A percentile compares a stretch with the other conserved stretches of the same genome.
These are phyloP conservation scores for Rhegmatorhina hoffmannsi DNA, from an alignment of 2,113 vertebrate genomes.

Conservation along the genomic window DNA sequence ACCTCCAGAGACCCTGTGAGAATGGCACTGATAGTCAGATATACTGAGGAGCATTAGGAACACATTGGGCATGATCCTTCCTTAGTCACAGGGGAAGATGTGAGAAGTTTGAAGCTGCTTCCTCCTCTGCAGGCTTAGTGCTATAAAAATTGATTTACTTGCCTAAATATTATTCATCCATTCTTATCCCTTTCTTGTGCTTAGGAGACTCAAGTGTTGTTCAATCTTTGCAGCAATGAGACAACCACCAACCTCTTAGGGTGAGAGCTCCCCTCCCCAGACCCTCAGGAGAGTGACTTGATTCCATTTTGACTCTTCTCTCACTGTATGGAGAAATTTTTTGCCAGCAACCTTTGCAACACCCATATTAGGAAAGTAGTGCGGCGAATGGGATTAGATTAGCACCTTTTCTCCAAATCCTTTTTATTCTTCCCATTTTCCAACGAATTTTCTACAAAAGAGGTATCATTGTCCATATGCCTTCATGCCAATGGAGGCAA, in stretches of 20 bases:
- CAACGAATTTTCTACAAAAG: not conserved
- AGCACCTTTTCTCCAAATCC: not conserved
- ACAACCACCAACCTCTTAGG: not conserved
- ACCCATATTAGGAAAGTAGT: not conserved
- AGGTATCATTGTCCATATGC: not conserved
- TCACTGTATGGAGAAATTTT: not conserved
- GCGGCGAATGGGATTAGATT: not conserved
- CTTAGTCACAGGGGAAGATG: not conserved
- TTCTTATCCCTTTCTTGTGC: not conserved
- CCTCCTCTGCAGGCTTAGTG: not conserved
- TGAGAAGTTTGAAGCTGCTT: not conserved
- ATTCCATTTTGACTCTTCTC: not conserved
- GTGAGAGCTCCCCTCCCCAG: not conserved
- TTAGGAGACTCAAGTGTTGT: not conserved
- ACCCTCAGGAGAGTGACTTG: not conserved
- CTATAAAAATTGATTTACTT: not conserved
- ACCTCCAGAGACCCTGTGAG: not conserved
- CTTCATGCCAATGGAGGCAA: not conserved
- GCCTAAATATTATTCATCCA: not conserved
- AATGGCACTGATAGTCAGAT: not conserved
- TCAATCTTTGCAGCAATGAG: not conserved
- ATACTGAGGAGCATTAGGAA: not conserved
- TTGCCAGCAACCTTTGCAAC: not conserved
- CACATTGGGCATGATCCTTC: accelerated
- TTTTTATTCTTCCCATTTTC: not conserved